Evolutionary conservation across 2,797 vertebrate genomes (phyloP).

Genomic region (Otus scops): DNA sequence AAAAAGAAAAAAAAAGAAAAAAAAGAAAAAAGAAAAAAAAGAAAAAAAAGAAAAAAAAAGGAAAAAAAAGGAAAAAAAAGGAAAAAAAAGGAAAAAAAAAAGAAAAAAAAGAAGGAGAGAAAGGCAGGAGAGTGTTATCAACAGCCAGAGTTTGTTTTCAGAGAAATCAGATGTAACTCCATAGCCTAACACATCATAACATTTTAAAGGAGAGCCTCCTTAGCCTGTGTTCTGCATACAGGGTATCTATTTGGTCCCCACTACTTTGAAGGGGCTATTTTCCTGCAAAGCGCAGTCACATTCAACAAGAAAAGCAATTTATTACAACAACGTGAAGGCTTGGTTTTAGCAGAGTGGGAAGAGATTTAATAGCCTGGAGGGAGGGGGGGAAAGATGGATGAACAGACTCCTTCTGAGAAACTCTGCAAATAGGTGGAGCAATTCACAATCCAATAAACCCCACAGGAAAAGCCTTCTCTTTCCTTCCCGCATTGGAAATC

Average conservation of each 20-base stretch:
- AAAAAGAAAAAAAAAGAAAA: no score
- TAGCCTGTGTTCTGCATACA: background rate
- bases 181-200: no score
- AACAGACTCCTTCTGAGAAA: conserved; percentile 6
- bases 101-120: accelerated
- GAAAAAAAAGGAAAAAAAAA: no score
- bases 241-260: background rate
- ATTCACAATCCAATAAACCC: background rate
- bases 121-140: background rate
- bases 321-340: background rate
- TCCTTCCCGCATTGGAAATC: background rate
- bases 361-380: background rate
- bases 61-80: no score
- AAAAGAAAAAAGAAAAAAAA: no score
- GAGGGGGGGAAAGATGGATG: background rate
- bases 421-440: conserved; percentile 38
- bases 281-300: background rate
- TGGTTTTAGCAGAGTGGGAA: background rate
- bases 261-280: background rate
- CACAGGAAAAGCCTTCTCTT: background rate
- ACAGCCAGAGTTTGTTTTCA: background rate
- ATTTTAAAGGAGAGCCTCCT: background rate
- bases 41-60: no score
- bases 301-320: background rate
- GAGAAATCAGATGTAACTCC: background rate